Percentiles rank a stretch among this genome's conserved stretches.
Conservation (phyloP, 2,888 invertebrate species). For the Ephialtes manifestator region DNA sequence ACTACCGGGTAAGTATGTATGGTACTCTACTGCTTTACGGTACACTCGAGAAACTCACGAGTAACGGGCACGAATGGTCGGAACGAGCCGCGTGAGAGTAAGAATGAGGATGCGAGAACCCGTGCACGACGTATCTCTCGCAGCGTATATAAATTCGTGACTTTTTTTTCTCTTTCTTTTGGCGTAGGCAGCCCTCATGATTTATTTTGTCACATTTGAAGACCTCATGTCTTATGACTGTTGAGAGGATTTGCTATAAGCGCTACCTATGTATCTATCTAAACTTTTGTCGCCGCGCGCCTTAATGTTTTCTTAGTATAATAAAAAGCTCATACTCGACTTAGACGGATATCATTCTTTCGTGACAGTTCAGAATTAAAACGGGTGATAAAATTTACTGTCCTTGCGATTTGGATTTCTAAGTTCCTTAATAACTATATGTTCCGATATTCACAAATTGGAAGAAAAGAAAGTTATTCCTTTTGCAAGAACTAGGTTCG, state of each 20-base stretch:
- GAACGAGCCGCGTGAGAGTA: constrained; percentile 22
- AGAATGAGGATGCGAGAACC: constrained; percentile 19
- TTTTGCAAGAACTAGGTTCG: neutral
- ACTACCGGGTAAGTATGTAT: constrained; percentile 14
- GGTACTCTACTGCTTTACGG: neutral
- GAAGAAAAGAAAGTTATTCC: neutral
- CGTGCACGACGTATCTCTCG: constrained; percentile 31
- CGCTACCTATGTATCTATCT: neutral
- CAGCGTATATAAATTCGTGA: constrained; percentile 31
- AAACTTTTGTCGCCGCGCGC: neutral
- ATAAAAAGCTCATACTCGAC: neutral
- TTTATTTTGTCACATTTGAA: constrained; percentile 33
- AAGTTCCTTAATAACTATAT: neutral
- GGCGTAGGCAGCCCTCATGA: neutral
- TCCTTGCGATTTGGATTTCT: neutral
- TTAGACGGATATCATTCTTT: too few relatives aligned
- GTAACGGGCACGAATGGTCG: constrained; percentile 10
- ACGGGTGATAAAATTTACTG: neutral
- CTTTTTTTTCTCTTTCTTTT: constrained; percentile 1
- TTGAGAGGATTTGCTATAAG: constrained; percentile 25
- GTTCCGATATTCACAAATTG: neutral
- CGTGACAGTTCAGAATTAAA: neutral
- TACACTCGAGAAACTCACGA: neutral
- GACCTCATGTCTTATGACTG: constrained; percentile 7
- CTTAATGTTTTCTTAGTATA: constrained; percentile 9